Conservation (phyloP, 2,888 invertebrate species). For the Leptopilina drosophilae region DNA sequence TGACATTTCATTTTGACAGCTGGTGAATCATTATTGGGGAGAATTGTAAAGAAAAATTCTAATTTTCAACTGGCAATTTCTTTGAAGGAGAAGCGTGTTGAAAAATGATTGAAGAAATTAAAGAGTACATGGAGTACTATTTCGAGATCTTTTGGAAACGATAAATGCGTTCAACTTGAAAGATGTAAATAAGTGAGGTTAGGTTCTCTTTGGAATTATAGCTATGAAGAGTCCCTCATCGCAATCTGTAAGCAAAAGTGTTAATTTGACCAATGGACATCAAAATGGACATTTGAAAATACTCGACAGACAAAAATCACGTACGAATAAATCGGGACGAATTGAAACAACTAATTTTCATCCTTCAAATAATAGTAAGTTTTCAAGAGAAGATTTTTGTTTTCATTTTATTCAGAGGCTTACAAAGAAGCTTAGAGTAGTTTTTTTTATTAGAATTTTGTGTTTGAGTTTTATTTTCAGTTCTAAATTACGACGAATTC, state of each 20-base stretch:
- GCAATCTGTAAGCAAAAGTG: slow-evolving; percentile 27
- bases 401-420: background rate
- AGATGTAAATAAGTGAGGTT: slow-evolving; percentile 38
- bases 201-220: slow-evolving; percentile 7
- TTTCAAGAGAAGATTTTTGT: background rate
- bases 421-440: background rate
- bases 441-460: background rate
- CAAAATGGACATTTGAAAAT: slow-evolving; percentile 33
- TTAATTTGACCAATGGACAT: slow-evolving; percentile 18
- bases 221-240: slow-evolving; percentile 39
- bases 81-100: background rate
- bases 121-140: background rate
- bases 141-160: background rate
- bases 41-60: background rate
- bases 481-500: no score
- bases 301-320: slow-evolving; percentile 19
- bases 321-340: slow-evolving; percentile 2
- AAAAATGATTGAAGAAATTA: background rate
- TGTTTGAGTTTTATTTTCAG: no score
- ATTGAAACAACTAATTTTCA: slow-evolving; percentile 27
- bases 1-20: slow-evolving; percentile 32
- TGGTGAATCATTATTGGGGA: background rate
- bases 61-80: background rate
- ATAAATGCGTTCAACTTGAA: background rate
- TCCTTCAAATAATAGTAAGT: slow-evolving; percentile 13